These are phyloP conservation scores for Merodon equestris DNA, from an alignment of 2,888 invertebrate species.

Conservation along the genomic window DNA sequence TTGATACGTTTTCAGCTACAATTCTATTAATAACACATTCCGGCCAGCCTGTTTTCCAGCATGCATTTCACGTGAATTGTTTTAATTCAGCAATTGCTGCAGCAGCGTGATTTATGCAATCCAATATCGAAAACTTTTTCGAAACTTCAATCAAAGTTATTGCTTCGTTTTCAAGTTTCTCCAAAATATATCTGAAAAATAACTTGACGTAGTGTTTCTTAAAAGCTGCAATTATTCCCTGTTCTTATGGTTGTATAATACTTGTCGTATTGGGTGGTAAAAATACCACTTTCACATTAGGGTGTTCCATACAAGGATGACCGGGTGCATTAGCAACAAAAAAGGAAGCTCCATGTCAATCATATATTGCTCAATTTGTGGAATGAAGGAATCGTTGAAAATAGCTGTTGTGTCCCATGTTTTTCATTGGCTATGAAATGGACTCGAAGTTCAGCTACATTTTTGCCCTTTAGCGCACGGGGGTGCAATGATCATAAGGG, in stretches of 20 bases:
- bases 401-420: too few relatives aligned
- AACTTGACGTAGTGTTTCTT: not conserved
- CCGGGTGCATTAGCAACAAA: too few relatives aligned
- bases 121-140: slow-evolving; percentile 57
- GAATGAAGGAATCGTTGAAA: too few relatives aligned
- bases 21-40: slow-evolving; percentile 53
- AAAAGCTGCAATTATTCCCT: slow-evolving; percentile 69
- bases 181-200: not conserved
- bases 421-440: too few relatives aligned
- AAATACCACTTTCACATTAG: too few relatives aligned
- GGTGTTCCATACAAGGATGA: too few relatives aligned
- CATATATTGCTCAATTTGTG: too few relatives aligned
- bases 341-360: too few relatives aligned
- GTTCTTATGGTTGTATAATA: slow-evolving; percentile 72
- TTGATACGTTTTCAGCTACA: slow-evolving; percentile 43
- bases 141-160: slow-evolving; percentile 44
- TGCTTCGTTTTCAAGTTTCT: slow-evolving; percentile 1
- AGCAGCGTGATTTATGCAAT: slow-evolving; percentile 44
- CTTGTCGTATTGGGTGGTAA: too few relatives aligned
- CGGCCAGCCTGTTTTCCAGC: slow-evolving; percentile 71
- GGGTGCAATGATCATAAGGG: too few relatives aligned
- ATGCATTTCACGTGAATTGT: slow-evolving; percentile 70
- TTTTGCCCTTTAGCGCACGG: too few relatives aligned
- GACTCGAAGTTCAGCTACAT: too few relatives aligned
- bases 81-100: slow-evolving; percentile 61